Evolutionary conservation across 2,113 vertebrate species (phyloP).

Genomic region (Salvelinus alpinus): DNA sequence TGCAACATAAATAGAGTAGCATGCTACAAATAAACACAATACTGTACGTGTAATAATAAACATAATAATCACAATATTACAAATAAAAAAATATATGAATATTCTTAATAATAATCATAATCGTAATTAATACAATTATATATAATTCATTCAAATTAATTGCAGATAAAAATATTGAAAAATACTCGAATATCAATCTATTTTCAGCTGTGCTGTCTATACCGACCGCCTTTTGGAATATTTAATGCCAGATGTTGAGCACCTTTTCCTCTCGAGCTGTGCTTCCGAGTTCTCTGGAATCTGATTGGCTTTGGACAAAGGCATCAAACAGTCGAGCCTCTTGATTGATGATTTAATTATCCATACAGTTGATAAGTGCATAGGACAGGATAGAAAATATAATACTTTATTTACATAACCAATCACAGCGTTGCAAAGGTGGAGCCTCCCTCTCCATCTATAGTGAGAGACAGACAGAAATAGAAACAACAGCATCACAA

Average conservation of each 20-base stretch:
- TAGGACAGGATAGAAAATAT: conserved; percentile 62
- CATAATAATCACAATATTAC: not conserved
- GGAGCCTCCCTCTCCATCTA: conserved; percentile 71
- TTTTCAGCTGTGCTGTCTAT: not conserved
- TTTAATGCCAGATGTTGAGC: conserved; percentile 86
- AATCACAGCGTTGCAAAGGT: conserved; percentile 89
- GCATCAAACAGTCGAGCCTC: conserved; percentile 86
- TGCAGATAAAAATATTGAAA: not conserved
- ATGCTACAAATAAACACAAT: not conserved
- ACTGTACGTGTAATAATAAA: not conserved
- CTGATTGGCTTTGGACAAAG: conserved; percentile 87
- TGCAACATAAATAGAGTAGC: not conserved
- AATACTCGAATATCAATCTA: not conserved
- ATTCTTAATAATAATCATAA: too few species aligned
- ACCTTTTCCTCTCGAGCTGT: conserved; percentile 82
- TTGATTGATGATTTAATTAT: conserved; percentile 99
- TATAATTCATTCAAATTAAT: too few species aligned
- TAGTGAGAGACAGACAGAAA: not conserved
- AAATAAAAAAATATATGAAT: too few species aligned
- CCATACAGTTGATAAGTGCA: conserved; percentile 90
- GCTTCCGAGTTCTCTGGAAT: conserved; percentile 71
- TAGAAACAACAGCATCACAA: not conserved
- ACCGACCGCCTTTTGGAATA: conserved; percentile 55
- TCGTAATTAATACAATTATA: too few species aligned
- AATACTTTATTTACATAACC: conserved; percentile 89